phyloP scores from a whole-genome alignment of 2,113 vertebrate genomes.

The Chloroceryle aenea region DNA sequence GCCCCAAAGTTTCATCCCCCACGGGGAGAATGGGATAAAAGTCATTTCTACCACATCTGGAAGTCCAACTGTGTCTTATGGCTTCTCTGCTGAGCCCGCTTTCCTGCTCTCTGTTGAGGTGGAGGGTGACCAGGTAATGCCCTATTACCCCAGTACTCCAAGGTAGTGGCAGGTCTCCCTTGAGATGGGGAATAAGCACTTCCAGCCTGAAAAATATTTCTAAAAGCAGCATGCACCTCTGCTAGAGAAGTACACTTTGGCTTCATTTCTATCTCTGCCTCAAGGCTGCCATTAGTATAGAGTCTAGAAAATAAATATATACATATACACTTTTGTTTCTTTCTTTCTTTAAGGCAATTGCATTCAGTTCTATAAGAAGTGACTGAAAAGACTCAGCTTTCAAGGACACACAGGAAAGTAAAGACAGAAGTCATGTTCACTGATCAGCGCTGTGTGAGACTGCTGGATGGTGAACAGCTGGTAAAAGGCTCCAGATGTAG shows the following conservation, averaged over 20 bases:
- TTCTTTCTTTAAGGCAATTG: background rate
- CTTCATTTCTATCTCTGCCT: background rate
- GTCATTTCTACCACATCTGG: background rate
- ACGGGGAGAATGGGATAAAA: background rate
- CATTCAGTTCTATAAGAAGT: background rate
- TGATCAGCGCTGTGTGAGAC: background rate
- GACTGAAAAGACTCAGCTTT: background rate
- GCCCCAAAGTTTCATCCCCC: background rate
- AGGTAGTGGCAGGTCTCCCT: background rate
- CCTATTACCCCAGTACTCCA: background rate
- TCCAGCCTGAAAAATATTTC: background rate
- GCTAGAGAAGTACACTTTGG: background rate
- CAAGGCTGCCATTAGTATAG: background rate
- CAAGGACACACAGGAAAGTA: background rate
- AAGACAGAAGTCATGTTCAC: background rate
- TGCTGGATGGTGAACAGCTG: background rate
- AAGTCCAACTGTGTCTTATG: rapidly evolving
- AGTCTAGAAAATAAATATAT: background rate
- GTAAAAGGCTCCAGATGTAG: background rate
- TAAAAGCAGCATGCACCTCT: background rate
- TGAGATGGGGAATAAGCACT: background rate
- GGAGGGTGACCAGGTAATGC: rapidly evolving
- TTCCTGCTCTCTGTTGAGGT: background rate
- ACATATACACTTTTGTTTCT: background rate
- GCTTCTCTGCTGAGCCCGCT: background rate